Conservation (phyloP, 2,888 invertebrate genomes). For the Synanthedon tipuliformis region DNA sequence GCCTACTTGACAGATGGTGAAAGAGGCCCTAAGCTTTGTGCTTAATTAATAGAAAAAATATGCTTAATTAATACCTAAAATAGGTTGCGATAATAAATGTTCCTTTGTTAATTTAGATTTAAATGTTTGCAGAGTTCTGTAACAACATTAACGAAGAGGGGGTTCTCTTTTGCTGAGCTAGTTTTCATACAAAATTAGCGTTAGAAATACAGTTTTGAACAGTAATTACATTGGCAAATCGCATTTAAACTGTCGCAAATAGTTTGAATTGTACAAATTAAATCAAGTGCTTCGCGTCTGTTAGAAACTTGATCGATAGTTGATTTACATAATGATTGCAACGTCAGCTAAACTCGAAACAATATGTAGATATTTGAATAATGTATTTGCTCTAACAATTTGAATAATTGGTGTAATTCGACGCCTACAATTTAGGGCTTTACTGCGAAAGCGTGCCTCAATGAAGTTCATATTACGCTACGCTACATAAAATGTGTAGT, state of each 20-base stretch:
- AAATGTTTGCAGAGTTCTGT: too few species aligned
- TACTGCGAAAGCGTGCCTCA: neutral
- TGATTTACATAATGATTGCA: neutral
- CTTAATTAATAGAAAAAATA: too few species aligned
- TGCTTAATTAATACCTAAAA: too few species aligned
- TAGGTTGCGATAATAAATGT: too few species aligned
- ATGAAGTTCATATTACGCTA: neutral
- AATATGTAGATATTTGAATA: slow-evolving; percentile 6
- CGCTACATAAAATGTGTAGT: too few species aligned
- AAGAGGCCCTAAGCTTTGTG: too few species aligned
- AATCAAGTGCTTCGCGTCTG: neutral
- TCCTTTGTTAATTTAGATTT: too few species aligned
- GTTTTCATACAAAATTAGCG: too few species aligned
- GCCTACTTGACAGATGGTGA: too few species aligned
- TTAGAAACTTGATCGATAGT: neutral
- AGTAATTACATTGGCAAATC: neutral
- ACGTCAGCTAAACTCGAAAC: neutral
- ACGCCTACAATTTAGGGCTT: neutral
- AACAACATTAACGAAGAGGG: too few species aligned
- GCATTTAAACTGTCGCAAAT: neutral
- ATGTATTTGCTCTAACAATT: slow-evolving; percentile 5
- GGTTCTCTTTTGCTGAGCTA: too few species aligned
- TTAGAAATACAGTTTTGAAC: neutral
- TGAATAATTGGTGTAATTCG: slow-evolving; percentile 8
- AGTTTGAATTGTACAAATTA: neutral